A percentile compares a stretch with the other conserved stretches of the same genome.
Evolutionary conservation across 2,113 vertebrate species (phyloP).

Genomic region (Rhombomys opimus): DNA sequence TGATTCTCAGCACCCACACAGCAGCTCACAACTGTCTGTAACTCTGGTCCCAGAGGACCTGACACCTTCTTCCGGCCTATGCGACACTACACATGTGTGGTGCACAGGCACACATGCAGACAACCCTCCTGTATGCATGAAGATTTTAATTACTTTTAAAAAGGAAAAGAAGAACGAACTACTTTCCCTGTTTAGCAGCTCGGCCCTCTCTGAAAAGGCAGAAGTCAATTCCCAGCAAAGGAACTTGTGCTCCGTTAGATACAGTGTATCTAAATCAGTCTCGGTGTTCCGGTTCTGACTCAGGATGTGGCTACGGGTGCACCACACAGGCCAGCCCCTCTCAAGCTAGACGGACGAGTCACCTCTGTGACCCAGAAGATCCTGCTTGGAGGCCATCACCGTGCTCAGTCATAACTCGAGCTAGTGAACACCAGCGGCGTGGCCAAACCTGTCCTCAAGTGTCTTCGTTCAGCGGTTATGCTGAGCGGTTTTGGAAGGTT

Average conservation of each 20-base stretch:
- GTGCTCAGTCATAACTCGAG: neutral
- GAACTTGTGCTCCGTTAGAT: neutral
- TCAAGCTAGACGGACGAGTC: neutral
- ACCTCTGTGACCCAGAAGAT: neutral
- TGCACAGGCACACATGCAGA: neutral
- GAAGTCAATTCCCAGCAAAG: conserved; percentile 10
- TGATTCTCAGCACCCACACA: neutral
- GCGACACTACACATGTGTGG: neutral
- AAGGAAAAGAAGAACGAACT: neutral
- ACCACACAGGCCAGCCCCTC: neutral
- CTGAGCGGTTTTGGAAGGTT: neutral
- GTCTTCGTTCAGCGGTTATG: neutral
- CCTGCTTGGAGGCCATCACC: neutral
- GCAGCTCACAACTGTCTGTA: neutral
- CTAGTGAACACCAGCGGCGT: fast-evolving
- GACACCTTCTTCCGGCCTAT: neutral
- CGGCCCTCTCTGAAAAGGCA: neutral
- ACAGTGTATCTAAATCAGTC: neutral
- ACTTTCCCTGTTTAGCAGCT: neutral
- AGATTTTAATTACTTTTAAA: neutral
- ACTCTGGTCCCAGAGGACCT: neutral
- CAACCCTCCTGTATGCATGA: neutral
- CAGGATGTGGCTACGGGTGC: neutral
- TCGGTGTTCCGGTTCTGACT: conserved; percentile 14
- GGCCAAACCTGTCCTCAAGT: neutral